phyloP scores from a whole-genome alignment of 2,113 vertebrate genomes.

The Bucco capensis region DNA sequence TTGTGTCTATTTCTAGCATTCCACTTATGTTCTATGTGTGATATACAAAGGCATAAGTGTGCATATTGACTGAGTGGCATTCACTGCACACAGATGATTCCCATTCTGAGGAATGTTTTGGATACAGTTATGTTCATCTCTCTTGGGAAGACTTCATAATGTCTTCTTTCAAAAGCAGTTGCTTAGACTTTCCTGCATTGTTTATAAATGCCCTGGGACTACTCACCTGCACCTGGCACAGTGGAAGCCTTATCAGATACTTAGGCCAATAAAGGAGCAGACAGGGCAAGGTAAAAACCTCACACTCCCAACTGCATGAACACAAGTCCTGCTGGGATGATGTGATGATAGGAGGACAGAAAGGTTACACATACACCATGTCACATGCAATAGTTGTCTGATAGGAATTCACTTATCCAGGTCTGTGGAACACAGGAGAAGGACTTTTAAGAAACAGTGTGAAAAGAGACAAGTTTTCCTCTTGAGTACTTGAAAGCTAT shows the following conservation, averaged over 20 bases:
- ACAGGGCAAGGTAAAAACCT: not conserved
- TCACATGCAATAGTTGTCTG: not conserved
- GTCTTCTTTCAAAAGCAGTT: constrained; percentile 7
- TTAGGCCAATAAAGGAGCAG: not conserved
- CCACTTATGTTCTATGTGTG: not conserved
- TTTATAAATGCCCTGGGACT: not conserved
- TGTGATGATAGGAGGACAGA: not conserved
- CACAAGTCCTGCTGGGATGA: not conserved
- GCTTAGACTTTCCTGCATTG: not conserved
- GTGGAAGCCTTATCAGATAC: not conserved
- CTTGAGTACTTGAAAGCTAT: not conserved
- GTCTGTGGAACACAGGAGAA: not conserved
- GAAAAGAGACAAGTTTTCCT: not conserved
- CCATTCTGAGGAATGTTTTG: not conserved
- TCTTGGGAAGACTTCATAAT: not conserved
- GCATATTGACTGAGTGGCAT: not conserved
- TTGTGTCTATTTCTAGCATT: not conserved
- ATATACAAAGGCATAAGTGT: not conserved
- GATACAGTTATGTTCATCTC: not conserved
- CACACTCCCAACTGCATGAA: not conserved
- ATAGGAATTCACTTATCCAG: not conserved
- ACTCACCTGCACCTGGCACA: not conserved
- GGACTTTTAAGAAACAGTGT: not conserved
- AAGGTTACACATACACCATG: not conserved
- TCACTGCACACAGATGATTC: constrained; percentile 1